phyloP scores from a whole-genome alignment of 2,797 vertebrate species.

The Eleutherodactylus coqui region DNA sequence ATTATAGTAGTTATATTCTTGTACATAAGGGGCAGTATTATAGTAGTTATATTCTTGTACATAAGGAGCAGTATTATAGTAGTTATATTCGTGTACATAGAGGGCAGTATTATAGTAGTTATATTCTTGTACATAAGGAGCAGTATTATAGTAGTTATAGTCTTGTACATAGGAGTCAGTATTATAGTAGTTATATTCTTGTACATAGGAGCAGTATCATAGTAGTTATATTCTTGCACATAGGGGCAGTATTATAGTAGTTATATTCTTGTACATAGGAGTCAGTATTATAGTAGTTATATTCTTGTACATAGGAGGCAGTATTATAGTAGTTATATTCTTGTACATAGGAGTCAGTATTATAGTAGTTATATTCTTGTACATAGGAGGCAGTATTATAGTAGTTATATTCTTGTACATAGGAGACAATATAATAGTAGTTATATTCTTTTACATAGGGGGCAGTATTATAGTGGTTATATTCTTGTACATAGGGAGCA shows the following conservation, averaged over 20 bases:
- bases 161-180: neutral
- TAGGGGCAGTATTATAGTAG: conserved; percentile 1
- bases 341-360: conserved; percentile 2
- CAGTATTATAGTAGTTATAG: conserved; percentile 3
- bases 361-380: conserved; percentile 14
- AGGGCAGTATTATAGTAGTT: conserved; percentile 4
- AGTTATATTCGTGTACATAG: neutral
- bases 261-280: conserved; percentile 5
- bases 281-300: conserved; percentile 2
- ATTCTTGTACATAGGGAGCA: too few relatives aligned
- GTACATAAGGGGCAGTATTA: neutral
- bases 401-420: conserved; percentile 12
- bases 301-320: conserved; percentile 7
- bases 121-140: neutral
- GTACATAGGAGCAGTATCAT: conserved; percentile 8
- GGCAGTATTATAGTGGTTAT: neutral
- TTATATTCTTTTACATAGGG: conserved; percentile 1
- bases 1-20: conserved; percentile 5
- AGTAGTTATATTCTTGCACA: conserved; percentile 13
- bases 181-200: conserved; percentile 15
- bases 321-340: conserved; percentile 20
- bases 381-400: neutral
- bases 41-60: neutral
- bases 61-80: neutral
- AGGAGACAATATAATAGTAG: conserved; percentile 12